These are phyloP conservation scores for Carcinoscorpius rotundicauda DNA, from an alignment of 1,140 invertebrate species.

Conservation along the genomic window DNA sequence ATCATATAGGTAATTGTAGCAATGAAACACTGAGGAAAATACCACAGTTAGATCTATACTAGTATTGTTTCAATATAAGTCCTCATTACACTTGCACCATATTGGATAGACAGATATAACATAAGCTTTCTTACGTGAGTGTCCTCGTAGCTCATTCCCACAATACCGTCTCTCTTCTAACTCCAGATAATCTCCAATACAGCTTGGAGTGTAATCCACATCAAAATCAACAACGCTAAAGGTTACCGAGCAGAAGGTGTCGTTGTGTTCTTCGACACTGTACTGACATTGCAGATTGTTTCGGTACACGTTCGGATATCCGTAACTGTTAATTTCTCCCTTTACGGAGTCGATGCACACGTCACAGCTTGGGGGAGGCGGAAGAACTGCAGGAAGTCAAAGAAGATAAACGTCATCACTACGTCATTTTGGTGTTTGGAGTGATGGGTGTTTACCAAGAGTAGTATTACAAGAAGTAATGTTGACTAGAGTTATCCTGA, in stretches of 20 bases:
- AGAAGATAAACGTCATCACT: no score
- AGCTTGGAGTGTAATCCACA: constrained; percentile 15
- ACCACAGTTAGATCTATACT: no score
- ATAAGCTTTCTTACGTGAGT: constrained; percentile 12
- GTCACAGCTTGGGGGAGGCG: constrained; percentile 11
- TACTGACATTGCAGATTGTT: constrained; percentile 18
- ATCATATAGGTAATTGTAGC: no score
- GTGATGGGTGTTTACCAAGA: no score
- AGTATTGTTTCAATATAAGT: no score
- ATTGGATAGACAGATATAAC: no score
- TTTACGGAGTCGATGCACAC: constrained; percentile 6
- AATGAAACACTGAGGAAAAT: no score
- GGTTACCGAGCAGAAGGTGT: constrained; percentile 12
- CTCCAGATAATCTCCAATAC: constrained; percentile 17
- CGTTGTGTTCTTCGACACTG: constrained; percentile 10
- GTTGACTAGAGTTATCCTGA: no score
- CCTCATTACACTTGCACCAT: no score
- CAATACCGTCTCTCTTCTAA: constrained; percentile 19
- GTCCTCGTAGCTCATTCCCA: constrained; percentile 15
- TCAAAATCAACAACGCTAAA: constrained; percentile 19
- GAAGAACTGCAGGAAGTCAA: neutral
- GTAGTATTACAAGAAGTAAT: no score
- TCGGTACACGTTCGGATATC: constrained; percentile 16
- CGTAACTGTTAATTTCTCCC: constrained; percentile 8
- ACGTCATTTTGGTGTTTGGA: no score